Conservation (phyloP, 2,888 invertebrate species). For the Bimastos eiseni region DNA sequence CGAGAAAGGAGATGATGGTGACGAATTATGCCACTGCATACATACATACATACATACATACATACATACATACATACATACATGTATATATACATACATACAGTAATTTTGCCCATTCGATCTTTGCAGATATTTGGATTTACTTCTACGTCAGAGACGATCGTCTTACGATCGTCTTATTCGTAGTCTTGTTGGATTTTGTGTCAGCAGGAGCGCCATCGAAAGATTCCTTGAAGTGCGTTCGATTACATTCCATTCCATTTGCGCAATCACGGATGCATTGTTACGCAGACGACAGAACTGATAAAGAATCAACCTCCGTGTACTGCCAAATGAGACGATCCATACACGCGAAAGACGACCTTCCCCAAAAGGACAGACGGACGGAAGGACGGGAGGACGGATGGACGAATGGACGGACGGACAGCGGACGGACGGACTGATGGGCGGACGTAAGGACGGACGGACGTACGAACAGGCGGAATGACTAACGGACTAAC, state of each 20-base stretch:
- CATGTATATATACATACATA: too few species aligned
- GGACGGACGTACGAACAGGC: background rate
- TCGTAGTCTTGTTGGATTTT: background rate
- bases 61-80: too few species aligned
- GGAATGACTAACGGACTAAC: background rate
- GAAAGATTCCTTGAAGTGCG: background rate
- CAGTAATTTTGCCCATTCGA: background rate
- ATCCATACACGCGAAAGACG: background rate
- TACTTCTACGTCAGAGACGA: background rate
- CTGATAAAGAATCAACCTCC: background rate
- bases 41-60: too few species aligned
- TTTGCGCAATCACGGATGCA: background rate
- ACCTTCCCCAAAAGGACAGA: background rate
- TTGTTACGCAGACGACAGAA: background rate
- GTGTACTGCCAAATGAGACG: background rate
- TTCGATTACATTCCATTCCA: background rate
- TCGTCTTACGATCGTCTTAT: too few species aligned
- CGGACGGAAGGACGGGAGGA: background rate
- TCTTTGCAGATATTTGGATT: background rate
- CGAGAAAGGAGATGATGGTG: background rate
- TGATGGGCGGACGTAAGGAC: background rate
- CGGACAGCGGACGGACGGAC: background rate
- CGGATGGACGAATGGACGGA: background rate
- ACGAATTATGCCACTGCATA: too few species aligned
- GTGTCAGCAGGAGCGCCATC: background rate